Conservation (phyloP, 2,797 vertebrate genomes). For the Leucoraja ocellata region DNA sequence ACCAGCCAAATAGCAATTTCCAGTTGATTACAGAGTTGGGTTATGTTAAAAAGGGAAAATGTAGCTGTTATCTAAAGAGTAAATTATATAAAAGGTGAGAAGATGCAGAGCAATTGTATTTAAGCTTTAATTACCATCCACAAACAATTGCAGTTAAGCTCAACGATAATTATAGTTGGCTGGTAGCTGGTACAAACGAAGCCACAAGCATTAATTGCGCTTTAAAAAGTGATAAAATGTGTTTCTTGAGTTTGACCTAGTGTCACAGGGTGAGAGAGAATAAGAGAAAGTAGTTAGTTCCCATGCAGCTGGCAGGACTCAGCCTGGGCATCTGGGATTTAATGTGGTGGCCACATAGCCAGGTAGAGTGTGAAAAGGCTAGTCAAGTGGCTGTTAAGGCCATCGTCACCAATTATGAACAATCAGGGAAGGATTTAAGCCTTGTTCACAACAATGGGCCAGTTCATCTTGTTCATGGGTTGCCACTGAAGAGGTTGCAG, state of each 20-base stretch:
- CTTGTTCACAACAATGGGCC: conserved; percentile 86
- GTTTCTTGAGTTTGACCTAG: conserved; percentile 62
- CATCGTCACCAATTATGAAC: conserved; percentile 89
- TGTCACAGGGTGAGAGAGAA: conserved; percentile 58
- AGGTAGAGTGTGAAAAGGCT: conserved; percentile 84
- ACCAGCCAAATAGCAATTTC: conserved; percentile 59
- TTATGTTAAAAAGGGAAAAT: conserved; percentile 43
- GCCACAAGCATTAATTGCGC: conserved; percentile 74
- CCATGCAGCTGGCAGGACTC: conserved; percentile 76
- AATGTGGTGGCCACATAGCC: conserved; percentile 81
- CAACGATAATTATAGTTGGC: conserved; percentile 71
- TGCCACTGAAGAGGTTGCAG: conserved; percentile 98
- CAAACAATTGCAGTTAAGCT: conserved; percentile 65
- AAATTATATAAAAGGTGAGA: conserved; percentile 78
- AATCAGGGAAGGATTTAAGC: conserved; percentile 85
- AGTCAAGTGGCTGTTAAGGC: conserved; percentile 94
- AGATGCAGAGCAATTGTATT: conserved; percentile 74
- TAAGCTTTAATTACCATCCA: conserved; percentile 60
- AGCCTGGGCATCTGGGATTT: conserved; percentile 71
- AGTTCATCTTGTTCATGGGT: conserved; percentile 82
- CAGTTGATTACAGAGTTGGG: conserved; percentile 68
- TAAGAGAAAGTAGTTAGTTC: conserved; percentile 58
- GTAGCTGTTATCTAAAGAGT: conserved; percentile 58
- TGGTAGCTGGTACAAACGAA: conserved; percentile 64
- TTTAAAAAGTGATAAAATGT: conserved; percentile 80